A percentile compares a stretch with the other conserved stretches of the same genome.
These are phyloP conservation scores for Meda fulgida DNA, from an alignment of 2,797 vertebrate species.

Conservation along the genomic window DNA sequence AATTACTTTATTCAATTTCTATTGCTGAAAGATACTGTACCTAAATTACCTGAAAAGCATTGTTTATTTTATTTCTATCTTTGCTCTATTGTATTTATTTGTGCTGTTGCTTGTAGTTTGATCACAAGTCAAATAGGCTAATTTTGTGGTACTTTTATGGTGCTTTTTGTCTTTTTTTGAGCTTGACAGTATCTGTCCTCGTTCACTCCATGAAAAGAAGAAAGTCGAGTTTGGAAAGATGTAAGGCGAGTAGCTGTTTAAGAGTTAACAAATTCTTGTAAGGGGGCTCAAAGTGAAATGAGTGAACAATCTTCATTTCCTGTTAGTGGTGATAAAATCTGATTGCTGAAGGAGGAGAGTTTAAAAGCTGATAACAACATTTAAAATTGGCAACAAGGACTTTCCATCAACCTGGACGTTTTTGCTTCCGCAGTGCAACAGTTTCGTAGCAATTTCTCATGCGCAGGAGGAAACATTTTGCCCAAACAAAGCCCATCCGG, in stretches of 20 bases:
- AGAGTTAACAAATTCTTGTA: neutral
- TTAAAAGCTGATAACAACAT: slow-evolving; percentile 34
- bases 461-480: neutral
- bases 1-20: too few species aligned
- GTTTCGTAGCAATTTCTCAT: neutral
- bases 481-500: slow-evolving; percentile 1
- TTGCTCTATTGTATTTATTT: too few species aligned
- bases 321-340: slow-evolving; percentile 9
- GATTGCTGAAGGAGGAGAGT: slow-evolving; percentile 5
- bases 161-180: neutral
- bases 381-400: slow-evolving; percentile 3
- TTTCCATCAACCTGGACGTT: slow-evolving; percentile 8
- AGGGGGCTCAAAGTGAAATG: neutral
- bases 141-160: neutral
- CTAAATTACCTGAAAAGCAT: too few species aligned
- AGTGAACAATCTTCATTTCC: neutral
- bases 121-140: neutral
- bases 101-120: too few species aligned
- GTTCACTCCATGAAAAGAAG: neutral
- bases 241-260: neutral
- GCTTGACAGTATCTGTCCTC: neutral
- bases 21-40: too few species aligned
- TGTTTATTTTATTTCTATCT: too few species aligned
- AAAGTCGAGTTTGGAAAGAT: neutral
- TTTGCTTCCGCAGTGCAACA: neutral